A percentile compares a stretch with the other conserved stretches of the same genome.
Conservation (phyloP, 1,140 invertebrate genomes). For the Trichoplusia ni region DNA sequence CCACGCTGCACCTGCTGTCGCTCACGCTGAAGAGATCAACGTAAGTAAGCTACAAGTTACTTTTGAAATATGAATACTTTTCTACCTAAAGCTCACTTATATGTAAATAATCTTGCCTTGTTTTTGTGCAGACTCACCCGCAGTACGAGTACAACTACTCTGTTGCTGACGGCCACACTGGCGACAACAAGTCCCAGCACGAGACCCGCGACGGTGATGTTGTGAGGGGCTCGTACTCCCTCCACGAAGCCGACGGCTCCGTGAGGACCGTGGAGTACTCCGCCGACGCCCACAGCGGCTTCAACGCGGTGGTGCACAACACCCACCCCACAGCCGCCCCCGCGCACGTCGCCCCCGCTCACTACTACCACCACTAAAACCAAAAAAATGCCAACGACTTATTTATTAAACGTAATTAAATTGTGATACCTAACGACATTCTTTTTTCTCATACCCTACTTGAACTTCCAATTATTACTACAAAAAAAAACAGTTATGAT, state of each 20-base stretch:
- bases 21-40: conserved; percentile 70
- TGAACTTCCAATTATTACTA: too few relatives aligned
- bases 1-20: conserved; percentile 76
- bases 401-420: too few relatives aligned
- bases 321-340: conserved; percentile 71
- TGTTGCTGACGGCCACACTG: conserved; percentile 77
- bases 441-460: too few relatives aligned
- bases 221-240: conserved; percentile 63
- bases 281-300: conserved; percentile 60
- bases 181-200: conserved; percentile 80
- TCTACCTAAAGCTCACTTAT: too few relatives aligned
- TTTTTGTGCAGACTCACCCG: conserved; percentile 59
- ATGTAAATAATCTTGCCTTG: background rate
- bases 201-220: conserved; percentile 77
- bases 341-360: conserved; percentile 37
- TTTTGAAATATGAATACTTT: too few relatives aligned
- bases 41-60: conserved; percentile 27
- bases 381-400: too few relatives aligned
- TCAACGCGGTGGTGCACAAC: conserved; percentile 83
- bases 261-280: conserved; percentile 35
- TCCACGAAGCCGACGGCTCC: conserved; percentile 35
- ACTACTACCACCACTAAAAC: conserved; percentile 50
- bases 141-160: conserved; percentile 81
- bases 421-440: too few relatives aligned
- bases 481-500: too few relatives aligned